Evolutionary conservation across 2,113 vertebrate species (phyloP), one percentile per base, ranked within the genome.

Genomic region (Gadus chalcogrammus): DNA sequence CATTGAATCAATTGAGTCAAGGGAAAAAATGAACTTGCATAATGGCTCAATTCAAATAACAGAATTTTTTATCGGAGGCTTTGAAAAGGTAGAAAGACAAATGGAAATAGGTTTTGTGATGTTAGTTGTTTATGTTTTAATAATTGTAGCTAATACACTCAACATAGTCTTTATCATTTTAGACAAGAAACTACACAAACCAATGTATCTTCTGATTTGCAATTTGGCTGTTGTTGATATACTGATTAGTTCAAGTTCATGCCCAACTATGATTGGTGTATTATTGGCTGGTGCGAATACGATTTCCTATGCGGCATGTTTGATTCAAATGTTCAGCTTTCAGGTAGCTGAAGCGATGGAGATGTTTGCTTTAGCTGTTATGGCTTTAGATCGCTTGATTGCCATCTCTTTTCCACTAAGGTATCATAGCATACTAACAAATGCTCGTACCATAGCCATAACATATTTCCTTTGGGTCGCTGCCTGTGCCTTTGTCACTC

Each of bases 191-290:
- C 52, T 86, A 52, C 80, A 86, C 61, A 81, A 84, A 67, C 84
- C 84, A 17, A 82, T 84, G 84, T 86, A 80, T 64, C 16, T 86
- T 22, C 69, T 80, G 4, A 79, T 84, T n/a, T 82, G 84, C 15
- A 82, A 86, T 68, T 72, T 86, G 59, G 77, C 82, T 48, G 18
- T 75, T 63, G 79, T 80, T 55, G 85, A 87, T 68, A 75, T 83
- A 55, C 0, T 85, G 1, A 74, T 68, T 58, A 75, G 64, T 18
- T 73, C 72, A 15, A 76, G 79, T 73, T 9, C 53, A 60, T 65
- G 69, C 72, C 75, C 79, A 38, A 80, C 73, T 12, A 80, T 84
- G 65, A 78, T 84, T 15, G 20, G 66, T 1, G 22, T 70, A 31
- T 69, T 84, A 12, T 1, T 86, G 69, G 42, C 35, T 22, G 75